phyloP scores from a whole-genome alignment of 2,797 vertebrate species.

The Pogonophryne albipinna region DNA sequence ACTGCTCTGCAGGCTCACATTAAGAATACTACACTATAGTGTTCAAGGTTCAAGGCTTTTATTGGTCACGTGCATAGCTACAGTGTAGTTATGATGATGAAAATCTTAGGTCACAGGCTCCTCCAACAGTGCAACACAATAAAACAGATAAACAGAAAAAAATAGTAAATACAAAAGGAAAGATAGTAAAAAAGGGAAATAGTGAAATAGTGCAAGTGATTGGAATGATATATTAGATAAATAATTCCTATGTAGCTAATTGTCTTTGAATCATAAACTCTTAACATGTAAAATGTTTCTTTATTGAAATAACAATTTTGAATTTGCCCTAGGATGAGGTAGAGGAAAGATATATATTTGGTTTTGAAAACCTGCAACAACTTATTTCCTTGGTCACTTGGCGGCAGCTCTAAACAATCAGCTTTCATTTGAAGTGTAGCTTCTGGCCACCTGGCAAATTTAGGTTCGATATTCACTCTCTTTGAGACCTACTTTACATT shows the following conservation, averaged over 20 bases:
- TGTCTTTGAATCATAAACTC: neutral
- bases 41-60: no score
- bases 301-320: neutral
- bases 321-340: conserved; percentile 1
- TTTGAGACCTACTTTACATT: neutral
- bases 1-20: conserved; percentile 23
- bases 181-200: no score
- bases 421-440: neutral
- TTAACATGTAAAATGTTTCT: conserved; percentile 22
- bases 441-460: neutral
- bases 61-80: no score
- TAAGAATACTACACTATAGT: neutral
- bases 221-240: no score
- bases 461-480: neutral
- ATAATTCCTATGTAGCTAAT: no score
- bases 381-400: no score
- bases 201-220: no score
- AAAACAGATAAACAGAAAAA: no score
- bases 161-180: no score
- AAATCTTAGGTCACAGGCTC: no score
- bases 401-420: neutral
- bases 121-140: no score
- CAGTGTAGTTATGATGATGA: no score
- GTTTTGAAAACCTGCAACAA: neutral
- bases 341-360: neutral